Evolutionary conservation across 2,797 vertebrate genomes (phyloP).

Genomic region (Hipposideros larvatus): DNA sequence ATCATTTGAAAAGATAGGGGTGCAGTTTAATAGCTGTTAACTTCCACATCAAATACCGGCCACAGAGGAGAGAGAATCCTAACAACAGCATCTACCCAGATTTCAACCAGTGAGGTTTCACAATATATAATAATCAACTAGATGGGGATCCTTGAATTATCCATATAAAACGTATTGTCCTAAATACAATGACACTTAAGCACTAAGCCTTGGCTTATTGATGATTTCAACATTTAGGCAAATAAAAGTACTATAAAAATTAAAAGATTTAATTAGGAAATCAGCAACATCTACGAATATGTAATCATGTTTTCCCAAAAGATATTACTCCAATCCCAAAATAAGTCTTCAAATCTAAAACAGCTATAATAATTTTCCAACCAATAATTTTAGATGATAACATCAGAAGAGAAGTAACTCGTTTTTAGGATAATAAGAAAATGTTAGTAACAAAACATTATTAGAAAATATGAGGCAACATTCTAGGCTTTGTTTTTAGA

Average conservation of each 20-base stretch:
- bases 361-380: conserved; percentile 11
- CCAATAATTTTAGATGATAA: conserved; percentile 59
- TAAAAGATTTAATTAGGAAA: conserved; percentile 37
- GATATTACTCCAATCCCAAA: background rate
- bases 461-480: conserved; percentile 56
- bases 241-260: conserved; percentile 45
- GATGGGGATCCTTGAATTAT: background rate
- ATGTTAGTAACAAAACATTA: conserved; percentile 67
- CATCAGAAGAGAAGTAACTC: conserved; percentile 64
- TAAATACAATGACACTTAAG: conserved; percentile 5
- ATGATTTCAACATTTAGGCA: conserved; percentile 42
- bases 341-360: conserved; percentile 66
- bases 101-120: background rate
- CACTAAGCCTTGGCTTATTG: background rate
- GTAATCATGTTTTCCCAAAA: conserved; percentile 52
- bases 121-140: background rate
- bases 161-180: background rate
- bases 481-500: conserved; percentile 67
- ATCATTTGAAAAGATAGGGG: conserved; percentile 27
- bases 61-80: background rate
- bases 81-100: background rate
- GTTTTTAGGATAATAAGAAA: conserved; percentile 67
- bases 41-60: background rate
- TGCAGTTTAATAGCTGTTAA: background rate
- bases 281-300: conserved; percentile 11